Evolutionary conservation across 2,113 vertebrate species (phyloP).

Genomic region (Cranoglanis bouderius): DNA sequence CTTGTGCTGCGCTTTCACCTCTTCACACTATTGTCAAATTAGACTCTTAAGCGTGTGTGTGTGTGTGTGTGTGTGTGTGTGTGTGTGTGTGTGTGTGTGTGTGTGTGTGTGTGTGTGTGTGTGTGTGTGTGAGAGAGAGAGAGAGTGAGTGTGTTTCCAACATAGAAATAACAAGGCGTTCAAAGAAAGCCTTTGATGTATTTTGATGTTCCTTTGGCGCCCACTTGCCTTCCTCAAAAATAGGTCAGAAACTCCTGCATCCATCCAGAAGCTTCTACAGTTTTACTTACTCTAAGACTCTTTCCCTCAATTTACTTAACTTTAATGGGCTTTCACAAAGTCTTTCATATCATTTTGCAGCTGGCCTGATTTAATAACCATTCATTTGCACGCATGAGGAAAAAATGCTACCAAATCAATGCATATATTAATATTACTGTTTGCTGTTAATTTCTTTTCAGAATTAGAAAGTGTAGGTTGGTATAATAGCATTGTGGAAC

Average conservation of each 20-base stretch:
- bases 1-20: background rate
- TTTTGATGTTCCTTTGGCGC: slow-evolving; percentile 75
- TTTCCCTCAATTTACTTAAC: slow-evolving; percentile 10
- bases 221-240: slow-evolving; percentile 77
- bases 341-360: slow-evolving; percentile 30
- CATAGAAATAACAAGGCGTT: slow-evolving; percentile 72
- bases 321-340: slow-evolving; percentile 32
- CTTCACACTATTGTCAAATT: slow-evolving; percentile 12
- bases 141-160: slow-evolving; percentile 9
- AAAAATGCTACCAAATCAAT: slow-evolving; percentile 6
- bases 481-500: background rate
- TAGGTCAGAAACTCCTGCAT: slow-evolving; percentile 76
- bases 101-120: slow-evolving; percentile 16
- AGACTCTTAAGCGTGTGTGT: background rate
- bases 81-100: background rate
- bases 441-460: slow-evolving; percentile 35
- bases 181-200: slow-evolving; percentile 77
- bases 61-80: slow-evolving; percentile 19
- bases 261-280: slow-evolving; percentile 40
- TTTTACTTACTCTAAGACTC: slow-evolving; percentile 50
- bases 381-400: slow-evolving; percentile 32
- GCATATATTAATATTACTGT: slow-evolving; percentile 35
- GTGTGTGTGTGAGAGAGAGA: background rate
- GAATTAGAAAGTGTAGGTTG: slow-evolving; percentile 20
- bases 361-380: slow-evolving; percentile 29